A percentile compares a stretch with the other conserved stretches of the same genome.
Evolutionary conservation across 2,797 vertebrate genomes (phyloP).

Genomic region (Triplophysa bombifrons): DNA sequence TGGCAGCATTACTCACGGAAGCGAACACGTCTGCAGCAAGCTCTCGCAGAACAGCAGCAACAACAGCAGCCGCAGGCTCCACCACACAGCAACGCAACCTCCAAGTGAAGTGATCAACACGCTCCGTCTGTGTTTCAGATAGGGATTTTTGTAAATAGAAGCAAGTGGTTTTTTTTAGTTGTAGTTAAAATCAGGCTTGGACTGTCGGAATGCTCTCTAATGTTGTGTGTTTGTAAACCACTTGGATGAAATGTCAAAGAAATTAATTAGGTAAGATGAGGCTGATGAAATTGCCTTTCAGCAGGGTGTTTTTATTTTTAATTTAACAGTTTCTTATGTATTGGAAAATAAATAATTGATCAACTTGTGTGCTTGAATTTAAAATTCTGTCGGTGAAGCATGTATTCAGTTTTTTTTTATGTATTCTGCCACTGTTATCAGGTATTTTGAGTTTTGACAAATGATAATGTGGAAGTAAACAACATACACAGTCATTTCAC

Average conservation of each 20-base stretch:
- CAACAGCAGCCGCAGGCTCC: conserved; percentile 78
- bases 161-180: neutral
- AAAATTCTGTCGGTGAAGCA: neutral
- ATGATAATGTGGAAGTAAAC: neutral
- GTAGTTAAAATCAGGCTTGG: neutral
- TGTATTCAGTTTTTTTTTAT: too few relatives aligned
- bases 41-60: conserved; percentile 90
- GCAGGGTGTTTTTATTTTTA: neutral
- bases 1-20: conserved; percentile 98
- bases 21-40: conserved; percentile 92
- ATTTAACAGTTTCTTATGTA: neutral
- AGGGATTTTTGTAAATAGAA: neutral
- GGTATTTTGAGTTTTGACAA: neutral
- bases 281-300: neutral
- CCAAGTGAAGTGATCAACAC: conserved; percentile 69
- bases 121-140: neutral
- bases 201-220: neutral
- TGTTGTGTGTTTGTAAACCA: neutral
- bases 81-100: conserved; percentile 76
- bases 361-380: neutral
- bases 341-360: neutral
- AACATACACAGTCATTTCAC: neutral
- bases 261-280: neutral
- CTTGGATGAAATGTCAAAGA: neutral
- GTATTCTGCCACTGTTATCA: too few relatives aligned